Evolutionary conservation across 2,797 vertebrate genomes (phyloP).

Genomic region (Rhinogobio ventralis): DNA sequence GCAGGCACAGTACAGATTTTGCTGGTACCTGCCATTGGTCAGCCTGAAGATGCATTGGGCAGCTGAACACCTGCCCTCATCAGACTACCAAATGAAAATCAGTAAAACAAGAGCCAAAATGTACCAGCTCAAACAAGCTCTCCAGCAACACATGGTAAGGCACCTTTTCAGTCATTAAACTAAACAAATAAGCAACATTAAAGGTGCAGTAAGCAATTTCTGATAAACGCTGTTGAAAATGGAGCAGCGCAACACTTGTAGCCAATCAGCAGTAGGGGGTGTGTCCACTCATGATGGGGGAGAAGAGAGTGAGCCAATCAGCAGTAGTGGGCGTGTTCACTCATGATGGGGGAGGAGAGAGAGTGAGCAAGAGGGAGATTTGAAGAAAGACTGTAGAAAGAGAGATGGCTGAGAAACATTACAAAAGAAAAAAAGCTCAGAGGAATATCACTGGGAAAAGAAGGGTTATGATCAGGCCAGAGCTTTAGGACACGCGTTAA

Average conservation of each 20-base stretch:
- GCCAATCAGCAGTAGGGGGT: no score
- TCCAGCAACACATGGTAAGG: slow-evolving; percentile 69
- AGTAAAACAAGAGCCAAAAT: slow-evolving; percentile 72
- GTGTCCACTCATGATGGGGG: no score
- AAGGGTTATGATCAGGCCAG: background rate
- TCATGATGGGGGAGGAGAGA: no score
- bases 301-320: no score
- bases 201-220: background rate
- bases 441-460: background rate
- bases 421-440: background rate
- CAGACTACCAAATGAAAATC: slow-evolving; percentile 69
- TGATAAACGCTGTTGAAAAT: background rate
- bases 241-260: background rate
- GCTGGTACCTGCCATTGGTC: slow-evolving; percentile 79
- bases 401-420: background rate
- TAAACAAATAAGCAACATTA: background rate
- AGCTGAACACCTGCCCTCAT: slow-evolving; percentile 57
- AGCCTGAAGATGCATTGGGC: slow-evolving; percentile 73
- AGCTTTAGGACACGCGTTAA: background rate
- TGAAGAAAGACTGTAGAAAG: no score
- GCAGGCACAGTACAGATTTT: slow-evolving; percentile 78
- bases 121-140: slow-evolving; percentile 70
- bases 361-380: no score
- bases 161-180: background rate
- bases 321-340: no score